Base-by-base conservation (phyloP, 2,113 vertebrate species). In the Ochotona curzoniae region DNA sequence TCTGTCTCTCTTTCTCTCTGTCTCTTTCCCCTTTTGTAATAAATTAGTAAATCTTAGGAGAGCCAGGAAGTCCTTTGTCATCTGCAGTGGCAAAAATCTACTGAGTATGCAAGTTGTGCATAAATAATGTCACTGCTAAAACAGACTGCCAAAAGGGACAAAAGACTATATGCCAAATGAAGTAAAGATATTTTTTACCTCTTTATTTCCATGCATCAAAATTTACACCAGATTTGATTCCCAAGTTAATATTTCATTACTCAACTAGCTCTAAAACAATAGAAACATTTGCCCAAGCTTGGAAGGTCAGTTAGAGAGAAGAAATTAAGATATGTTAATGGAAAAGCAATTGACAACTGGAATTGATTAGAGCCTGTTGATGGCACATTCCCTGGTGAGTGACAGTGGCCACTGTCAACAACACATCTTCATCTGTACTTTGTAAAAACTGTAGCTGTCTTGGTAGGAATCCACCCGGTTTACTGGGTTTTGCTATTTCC, bases 281-380 rank as follows among this genome's bases (percentile, higher is more conserved):
- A 89, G 71, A 79, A 76, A 67, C 83, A 88, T 85, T 81, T 44
- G 79, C 75, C 64, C 83, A 85, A 80, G 76, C 83, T 73, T 83
- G 84, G 57, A 82, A 93, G 63, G 69, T 9, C 51, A 60, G 73
- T 84, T 64, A 21, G 73, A 61, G 71, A 69, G 64, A 83, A 90
- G 74, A 83, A 78, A 67, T 64, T 44, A 74, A 49, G 57, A 26
- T 23, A 10, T 25, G 4, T 57, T 76, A 51, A 64, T 30, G 87
- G 75, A 92, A 95, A 92, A 91, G 93, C 80, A 83, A 51, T 71
- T 54, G 91, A 87, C 61, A 15, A 18, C 60, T 38, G 12, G 44
- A n/a, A 80, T 81, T 87, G 84, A 30, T 23, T 61, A 28, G 57
- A 26, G 18, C 2, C 4, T 38, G 70, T 1, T 60, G 83, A 64